Evolutionary conservation across 2,888 invertebrate species (phyloP), one percentile per base, ranked within the genome.

Genomic region (Dicycla oo): DNA sequence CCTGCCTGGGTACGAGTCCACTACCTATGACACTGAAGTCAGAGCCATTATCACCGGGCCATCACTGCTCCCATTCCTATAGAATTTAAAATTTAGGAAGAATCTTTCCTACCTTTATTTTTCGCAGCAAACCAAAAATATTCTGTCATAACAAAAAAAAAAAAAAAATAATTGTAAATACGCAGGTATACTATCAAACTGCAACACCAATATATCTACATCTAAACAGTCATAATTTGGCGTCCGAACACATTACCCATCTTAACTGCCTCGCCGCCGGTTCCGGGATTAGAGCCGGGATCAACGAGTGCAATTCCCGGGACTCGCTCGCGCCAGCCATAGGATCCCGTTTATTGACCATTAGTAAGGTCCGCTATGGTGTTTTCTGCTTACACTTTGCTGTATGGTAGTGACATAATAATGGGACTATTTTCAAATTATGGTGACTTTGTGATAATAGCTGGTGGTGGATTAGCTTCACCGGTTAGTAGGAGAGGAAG

Each of bases 281-380:
- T 69, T 83, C 83, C 82, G 84, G 88, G 89, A 90, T 91, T 90
- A 90, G 86, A 87, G 81, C 84, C 74, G 80, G 89, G 91, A 89
- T 91, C 90, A 90, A 83, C 83, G 85, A 83, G 74, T 85, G 86
- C 86, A 86, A 88, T 90, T 89, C 87, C 87, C 85, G 79, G 78
- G 78, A 83, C 82, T 77, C 85, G 76, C 78, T 80, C 73, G 79
- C 80, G 84, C 86, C 87, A 86, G 85, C 87, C 88, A 85, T 81
- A 79, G 86, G 88, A 88, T 88, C 89, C 85, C 86, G 88, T 91
- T 91, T 91, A 92, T 91, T 84, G 90, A 84, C 91, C 91, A 90
- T 91, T 91, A 91, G 84, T 86, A 80, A 69, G 78, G 80, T 81
- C 64, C 78, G 81, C 81, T 77, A 78, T 83, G 84, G 83, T 83